A percentile compares a stretch with the other conserved stretches of the same genome.
Conservation (phyloP, 53 echinoderm and acorn worm species). For the Zoroaster sp. region DNA sequence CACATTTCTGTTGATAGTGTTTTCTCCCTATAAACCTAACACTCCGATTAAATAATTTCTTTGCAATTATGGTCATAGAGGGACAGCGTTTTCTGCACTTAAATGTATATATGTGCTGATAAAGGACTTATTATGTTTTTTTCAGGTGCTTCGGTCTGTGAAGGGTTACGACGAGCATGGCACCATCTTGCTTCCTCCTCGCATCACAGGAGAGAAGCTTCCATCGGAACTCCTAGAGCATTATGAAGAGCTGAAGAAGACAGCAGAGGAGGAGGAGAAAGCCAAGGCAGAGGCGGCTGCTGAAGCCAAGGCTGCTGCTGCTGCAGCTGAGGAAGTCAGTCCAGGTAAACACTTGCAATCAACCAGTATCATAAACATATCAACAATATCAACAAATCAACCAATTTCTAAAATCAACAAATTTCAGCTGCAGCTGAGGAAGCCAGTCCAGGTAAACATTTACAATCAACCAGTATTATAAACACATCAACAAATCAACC, state of each 20-base stretch:
- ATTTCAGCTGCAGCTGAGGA: constrained; percentile 56
- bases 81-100: too few relatives aligned
- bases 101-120: background rate
- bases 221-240: constrained; percentile 82
- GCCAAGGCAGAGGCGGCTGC: constrained; percentile 79
- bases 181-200: constrained; percentile 92
- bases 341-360: too few relatives aligned
- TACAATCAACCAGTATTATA: too few relatives aligned
- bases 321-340: constrained; percentile 38
- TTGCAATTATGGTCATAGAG: too few relatives aligned
- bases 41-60: too few relatives aligned
- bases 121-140: background rate
- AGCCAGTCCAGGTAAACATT: constrained; percentile 21
- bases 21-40: too few relatives aligned
- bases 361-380: too few relatives aligned
- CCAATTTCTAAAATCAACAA: too few relatives aligned
- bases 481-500: too few relatives aligned
- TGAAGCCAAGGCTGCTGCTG: constrained; percentile 72
- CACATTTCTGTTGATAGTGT: too few relatives aligned
- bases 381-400: too few relatives aligned
- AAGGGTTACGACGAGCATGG: constrained; percentile 97
- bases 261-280: constrained; percentile 90
- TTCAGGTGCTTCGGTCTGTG: constrained; percentile 86
- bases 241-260: constrained; percentile 93
- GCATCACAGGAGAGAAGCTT: constrained; percentile 81